These are phyloP conservation scores for Zosterops borbonicus DNA, from an alignment of 2,113 vertebrate genomes.

Conservation along the genomic window DNA sequence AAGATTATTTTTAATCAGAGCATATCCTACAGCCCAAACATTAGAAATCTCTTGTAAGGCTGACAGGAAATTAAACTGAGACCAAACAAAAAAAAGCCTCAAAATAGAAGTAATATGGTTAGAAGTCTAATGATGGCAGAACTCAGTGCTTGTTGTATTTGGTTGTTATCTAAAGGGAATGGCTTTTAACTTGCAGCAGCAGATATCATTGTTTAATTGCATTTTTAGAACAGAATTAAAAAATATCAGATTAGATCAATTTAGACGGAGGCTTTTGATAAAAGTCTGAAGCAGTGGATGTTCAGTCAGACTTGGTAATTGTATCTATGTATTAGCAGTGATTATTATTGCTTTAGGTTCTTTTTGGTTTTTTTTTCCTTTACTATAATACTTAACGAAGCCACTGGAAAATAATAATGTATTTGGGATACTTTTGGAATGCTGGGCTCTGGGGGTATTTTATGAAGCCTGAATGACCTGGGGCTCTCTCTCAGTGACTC, in stretches of 20 bases:
- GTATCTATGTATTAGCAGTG: not conserved
- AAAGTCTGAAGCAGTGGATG: not conserved
- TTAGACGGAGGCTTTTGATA: not conserved
- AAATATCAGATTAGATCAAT: constrained; percentile 10
- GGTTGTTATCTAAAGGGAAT: constrained; percentile 46
- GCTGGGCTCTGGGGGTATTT: not conserved
- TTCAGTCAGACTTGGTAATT: not conserved
- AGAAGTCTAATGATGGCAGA: constrained; percentile 67
- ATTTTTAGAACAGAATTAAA: constrained; percentile 39
- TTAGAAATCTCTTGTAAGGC: constrained; percentile 76
- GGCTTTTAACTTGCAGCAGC: constrained; percentile 27
- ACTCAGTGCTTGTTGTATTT: constrained; percentile 50
- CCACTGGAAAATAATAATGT: not conserved
- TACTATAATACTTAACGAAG: not conserved
- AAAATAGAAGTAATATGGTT: constrained; percentile 57
- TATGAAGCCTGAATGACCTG: not conserved
- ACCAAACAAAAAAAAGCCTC: constrained; percentile 69
- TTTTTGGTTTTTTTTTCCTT: not conserved
- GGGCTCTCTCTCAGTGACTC: not conserved
- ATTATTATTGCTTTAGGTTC: not conserved
- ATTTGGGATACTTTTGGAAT: not conserved
- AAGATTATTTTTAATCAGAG: constrained; percentile 85
- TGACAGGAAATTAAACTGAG: constrained; percentile 80
- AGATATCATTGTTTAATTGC: constrained; percentile 67
- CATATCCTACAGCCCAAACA: constrained; percentile 81